These are phyloP conservation scores for Drosophila austrosaltans DNA, from an alignment of 2,888 invertebrate species.

Conservation along the genomic window DNA sequence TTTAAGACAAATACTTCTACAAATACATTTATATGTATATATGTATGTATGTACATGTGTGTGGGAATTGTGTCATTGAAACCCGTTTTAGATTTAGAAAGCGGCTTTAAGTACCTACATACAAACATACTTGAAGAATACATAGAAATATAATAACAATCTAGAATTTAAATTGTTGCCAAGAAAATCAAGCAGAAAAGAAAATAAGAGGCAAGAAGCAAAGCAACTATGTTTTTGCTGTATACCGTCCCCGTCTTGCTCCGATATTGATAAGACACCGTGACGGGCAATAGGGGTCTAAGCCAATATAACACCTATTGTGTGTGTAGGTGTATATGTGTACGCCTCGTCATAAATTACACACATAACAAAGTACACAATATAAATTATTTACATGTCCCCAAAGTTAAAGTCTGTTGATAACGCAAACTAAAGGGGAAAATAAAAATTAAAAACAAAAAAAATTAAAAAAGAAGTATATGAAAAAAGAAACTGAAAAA, in stretches of 20 bases:
- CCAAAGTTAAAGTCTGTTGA: conserved; percentile 73
- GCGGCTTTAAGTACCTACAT: conserved; percentile 1
- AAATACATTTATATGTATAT: neutral
- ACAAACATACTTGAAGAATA: neutral
- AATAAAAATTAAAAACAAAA: conserved; percentile 22
- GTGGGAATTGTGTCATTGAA: conserved; percentile 22
- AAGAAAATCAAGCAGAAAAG: neutral
- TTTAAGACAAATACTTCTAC: neutral
- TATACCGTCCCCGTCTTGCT: conserved; percentile 19
- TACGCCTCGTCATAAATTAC: conserved; percentile 70
- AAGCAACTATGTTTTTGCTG: conserved; percentile 12
- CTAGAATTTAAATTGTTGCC: conserved; percentile 1
- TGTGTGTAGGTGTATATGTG: conserved; percentile 35
- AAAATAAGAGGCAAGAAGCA: neutral
- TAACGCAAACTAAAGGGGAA: conserved; percentile 46
- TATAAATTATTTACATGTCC: conserved; percentile 77
- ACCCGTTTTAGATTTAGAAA: conserved; percentile 6
- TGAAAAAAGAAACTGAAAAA: conserved; percentile 25
- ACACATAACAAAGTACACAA: conserved; percentile 70
- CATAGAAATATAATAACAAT: conserved; percentile 5
- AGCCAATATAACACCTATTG: conserved; percentile 62
- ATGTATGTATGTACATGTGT: neutral
- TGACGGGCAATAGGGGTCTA: conserved; percentile 17
- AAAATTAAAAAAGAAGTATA: conserved; percentile 39
- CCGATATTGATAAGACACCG: conserved; percentile 56